Evolutionary conservation across 2,888 invertebrate species (phyloP).

Genomic region (Dysmachus trigonus): DNA sequence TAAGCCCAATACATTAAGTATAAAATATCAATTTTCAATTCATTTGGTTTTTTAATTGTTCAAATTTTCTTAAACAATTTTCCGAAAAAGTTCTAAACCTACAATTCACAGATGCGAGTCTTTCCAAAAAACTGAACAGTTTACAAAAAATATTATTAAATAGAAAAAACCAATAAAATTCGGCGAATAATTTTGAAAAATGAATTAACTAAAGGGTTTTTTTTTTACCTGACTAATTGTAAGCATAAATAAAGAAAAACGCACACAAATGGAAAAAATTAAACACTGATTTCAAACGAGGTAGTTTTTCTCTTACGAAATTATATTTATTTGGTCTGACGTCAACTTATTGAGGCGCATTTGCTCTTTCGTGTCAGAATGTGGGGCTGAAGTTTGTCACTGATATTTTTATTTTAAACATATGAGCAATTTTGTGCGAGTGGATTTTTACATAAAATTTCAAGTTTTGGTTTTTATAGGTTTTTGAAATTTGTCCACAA

Average conservation of each 20-base stretch:
- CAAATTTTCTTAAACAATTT: conserved; percentile 21
- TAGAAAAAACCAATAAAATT: not conserved
- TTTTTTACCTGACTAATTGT: not conserved
- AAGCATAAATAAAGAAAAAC: not conserved
- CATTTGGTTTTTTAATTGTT: conserved; percentile 7
- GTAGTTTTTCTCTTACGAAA: not conserved
- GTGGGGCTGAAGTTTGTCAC: not conserved
- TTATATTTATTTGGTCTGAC: not conserved
- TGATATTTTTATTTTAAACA: not conserved
- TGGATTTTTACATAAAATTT: not conserved
- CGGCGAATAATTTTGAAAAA: not conserved
- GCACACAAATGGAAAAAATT: not conserved
- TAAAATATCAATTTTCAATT: not conserved
- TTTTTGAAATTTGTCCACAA: too few relatives aligned
- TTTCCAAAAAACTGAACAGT: conserved; percentile 32
- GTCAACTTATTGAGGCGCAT: not conserved
- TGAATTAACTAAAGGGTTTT: not conserved
- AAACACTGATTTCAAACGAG: not conserved
- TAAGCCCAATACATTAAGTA: not conserved
- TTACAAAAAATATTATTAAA: not conserved
- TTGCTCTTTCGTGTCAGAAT: not conserved
- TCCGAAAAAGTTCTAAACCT: conserved; percentile 27
- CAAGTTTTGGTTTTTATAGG: too few relatives aligned
- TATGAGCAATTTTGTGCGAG: not conserved
- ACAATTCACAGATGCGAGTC: conserved; percentile 44